phyloP scores from a whole-genome alignment of 2,113 vertebrate genomes.

The Dermatemys mawii region DNA sequence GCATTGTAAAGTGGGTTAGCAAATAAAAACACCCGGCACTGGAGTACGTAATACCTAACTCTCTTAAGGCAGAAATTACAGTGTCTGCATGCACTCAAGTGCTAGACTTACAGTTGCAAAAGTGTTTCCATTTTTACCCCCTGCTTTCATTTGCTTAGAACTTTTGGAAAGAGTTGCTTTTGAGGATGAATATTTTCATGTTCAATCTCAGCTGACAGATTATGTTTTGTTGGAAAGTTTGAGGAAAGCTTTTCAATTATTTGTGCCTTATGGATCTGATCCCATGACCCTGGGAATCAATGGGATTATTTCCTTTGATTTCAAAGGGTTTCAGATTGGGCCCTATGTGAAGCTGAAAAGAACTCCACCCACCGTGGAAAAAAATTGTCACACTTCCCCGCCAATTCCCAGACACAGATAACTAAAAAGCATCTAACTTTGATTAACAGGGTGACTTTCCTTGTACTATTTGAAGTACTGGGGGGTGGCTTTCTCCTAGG shows the following conservation, averaged over 20 bases:
- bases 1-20: constrained; percentile 27
- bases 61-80: neutral
- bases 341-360: constrained; percentile 24
- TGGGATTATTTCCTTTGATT: neutral
- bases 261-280: neutral
- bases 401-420: neutral
- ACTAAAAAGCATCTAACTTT: constrained; percentile 44
- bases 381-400: neutral
- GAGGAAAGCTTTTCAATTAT: constrained; percentile 24
- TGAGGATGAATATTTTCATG: constrained; percentile 21
- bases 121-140: neutral
- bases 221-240: neutral
- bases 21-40: neutral
- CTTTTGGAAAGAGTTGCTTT: constrained; percentile 13
- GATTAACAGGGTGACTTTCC: neutral
- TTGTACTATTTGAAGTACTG: neutral
- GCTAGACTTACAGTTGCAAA: neutral
- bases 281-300: neutral
- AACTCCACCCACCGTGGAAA: neutral
- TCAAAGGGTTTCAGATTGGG: neutral
- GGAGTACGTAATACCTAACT: neutral
- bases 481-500: neutral
- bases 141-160: neutral
- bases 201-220: neutral
- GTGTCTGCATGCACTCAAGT: neutral